Evolutionary conservation across 2,113 vertebrate species (phyloP), one percentile per base, ranked within the genome.

Genomic region (Enhydra lutris): DNA sequence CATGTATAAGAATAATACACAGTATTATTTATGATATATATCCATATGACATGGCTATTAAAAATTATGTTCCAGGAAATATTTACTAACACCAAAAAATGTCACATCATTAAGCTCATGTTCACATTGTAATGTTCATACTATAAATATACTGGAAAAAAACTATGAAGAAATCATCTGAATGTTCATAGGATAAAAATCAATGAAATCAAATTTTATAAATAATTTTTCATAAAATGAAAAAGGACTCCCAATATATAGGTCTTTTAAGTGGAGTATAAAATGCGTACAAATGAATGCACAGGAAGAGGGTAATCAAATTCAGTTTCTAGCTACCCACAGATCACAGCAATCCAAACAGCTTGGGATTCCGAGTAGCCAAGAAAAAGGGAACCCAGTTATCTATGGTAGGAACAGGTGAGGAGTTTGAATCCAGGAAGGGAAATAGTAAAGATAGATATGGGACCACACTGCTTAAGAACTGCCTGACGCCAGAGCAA

Each of bases 381-480:
- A 78, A 82, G 65, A 47, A 55, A n/a, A 84, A 34, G 24, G 9
- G 55, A 36, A 76, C 71, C 55, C 26, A 52, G 34, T 29, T 87
- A 87, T 26, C 42, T 47, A 9, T 15, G 29, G 42, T 76, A 39
- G 34, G 71, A 89, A 85, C 69, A 63, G 88, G 65, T 65, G 78
- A 82, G 71, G 82, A 69, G 31, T 81, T 39, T 36, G 79, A 97
- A 95, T 47, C 63, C 63, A 91, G 91, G 93, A 94, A 94, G 69
- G 59, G 57, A 73, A 88, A 47, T 52, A 82, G 47, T 91, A 89
- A 81, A 84, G 57, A 81, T 23, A 91, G 67, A 63, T 31, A 39
- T 0, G 82, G 57, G 52, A 67, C 7, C 65, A n/a, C 83, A 45
- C 83, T 78, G 34, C 59, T 90, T 21, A 85, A 36, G 29, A 91